A percentile compares a stretch with the other conserved stretches of the same genome.
These are phyloP conservation scores for Progne subis DNA, from an alignment of 2,113 vertebrate genomes.

Conservation along the genomic window DNA sequence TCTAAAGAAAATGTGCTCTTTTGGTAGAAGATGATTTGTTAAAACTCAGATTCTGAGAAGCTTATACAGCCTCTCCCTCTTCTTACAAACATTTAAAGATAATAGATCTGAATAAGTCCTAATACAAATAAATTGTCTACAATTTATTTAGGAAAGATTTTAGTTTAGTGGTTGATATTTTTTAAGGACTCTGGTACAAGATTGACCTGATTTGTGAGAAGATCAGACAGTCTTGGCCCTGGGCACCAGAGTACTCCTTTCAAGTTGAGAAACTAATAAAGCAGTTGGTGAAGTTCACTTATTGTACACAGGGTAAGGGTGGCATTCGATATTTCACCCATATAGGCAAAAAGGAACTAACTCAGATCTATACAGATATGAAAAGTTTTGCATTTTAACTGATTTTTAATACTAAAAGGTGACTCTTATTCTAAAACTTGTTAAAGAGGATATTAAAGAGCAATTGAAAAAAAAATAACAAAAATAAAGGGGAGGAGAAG, in stretches of 20 bases:
- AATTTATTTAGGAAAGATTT: neutral
- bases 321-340: neutral
- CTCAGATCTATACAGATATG: accelerated
- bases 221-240: neutral
- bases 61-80: neutral
- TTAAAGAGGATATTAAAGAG: neutral
- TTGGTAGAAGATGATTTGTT: neutral
- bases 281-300: neutral
- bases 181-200: neutral
- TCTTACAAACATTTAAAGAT: neutral
- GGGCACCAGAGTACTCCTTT: neutral
- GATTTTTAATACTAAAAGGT: neutral
- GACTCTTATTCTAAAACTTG: neutral
- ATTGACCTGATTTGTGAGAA: neutral
- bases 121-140: neutral
- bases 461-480: no score
- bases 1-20: neutral
- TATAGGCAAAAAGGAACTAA: neutral
- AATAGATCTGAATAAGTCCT: neutral
- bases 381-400: neutral
- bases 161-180: neutral
- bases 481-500: accelerated
- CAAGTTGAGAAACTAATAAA: neutral
- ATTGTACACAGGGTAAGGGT: neutral
- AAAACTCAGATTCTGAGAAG: neutral